phyloP scores from a whole-genome alignment of 2,888 invertebrate genomes.

The Dynastes hyllus region DNA sequence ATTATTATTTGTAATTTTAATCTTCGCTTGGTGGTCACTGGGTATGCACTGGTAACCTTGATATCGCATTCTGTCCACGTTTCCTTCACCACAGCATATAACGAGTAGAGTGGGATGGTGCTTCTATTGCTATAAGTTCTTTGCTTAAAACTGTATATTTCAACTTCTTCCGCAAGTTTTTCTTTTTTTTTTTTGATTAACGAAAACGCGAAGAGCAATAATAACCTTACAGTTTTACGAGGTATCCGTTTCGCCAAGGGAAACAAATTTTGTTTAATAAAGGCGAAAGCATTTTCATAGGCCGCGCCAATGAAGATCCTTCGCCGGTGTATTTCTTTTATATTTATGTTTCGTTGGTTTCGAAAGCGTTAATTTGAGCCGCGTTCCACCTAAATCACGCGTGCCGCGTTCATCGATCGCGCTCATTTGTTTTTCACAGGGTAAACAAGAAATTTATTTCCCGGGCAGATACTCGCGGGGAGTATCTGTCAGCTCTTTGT shows the following conservation, averaged over 20 bases:
- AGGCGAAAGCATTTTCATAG: conserved; percentile 38
- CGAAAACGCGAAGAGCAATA: too few relatives aligned
- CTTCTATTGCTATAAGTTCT: too few relatives aligned
- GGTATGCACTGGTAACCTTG: too few relatives aligned
- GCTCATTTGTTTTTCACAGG: conserved; percentile 44
- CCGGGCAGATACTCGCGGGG: conserved; percentile 32
- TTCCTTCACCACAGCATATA: too few relatives aligned
- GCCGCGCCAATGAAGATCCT: conserved; percentile 12
- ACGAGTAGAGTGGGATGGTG: too few relatives aligned
- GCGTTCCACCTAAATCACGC: conserved; percentile 40
- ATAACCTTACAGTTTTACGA: conserved; percentile 20
- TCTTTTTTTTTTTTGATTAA: background rate
- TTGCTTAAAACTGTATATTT: too few relatives aligned
- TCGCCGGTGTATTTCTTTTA: background rate
- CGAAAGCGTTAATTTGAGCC: conserved; percentile 31
- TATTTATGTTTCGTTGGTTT: background rate
- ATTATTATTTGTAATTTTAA: too few relatives aligned
- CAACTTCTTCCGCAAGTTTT: background rate
- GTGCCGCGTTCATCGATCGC: conserved; percentile 40
- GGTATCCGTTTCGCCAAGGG: conserved; percentile 3
- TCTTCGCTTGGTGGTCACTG: too few relatives aligned
- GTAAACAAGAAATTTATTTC: conserved; percentile 50
- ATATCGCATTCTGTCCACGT: too few relatives aligned
- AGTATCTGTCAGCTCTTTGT: conserved; percentile 47
- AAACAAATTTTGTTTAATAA: conserved; percentile 44